These are phyloP conservation scores for Gallinago solitaria DNA, from an alignment of 2,797 vertebrate genomes.

Conservation along the genomic window DNA sequence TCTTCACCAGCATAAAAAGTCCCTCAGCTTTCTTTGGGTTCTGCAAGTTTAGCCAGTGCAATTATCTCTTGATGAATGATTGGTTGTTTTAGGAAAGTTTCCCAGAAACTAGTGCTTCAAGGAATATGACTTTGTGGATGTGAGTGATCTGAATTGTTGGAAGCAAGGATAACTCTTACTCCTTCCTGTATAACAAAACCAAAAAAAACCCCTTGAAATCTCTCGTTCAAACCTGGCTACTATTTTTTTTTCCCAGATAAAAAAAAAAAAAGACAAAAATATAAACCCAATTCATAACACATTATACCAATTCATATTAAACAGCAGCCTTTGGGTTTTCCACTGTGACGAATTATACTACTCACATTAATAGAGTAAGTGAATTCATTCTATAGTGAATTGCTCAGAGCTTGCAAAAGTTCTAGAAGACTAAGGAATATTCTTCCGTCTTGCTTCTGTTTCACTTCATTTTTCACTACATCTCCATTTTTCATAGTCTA, in stretches of 20 bases:
- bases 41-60: not conserved
- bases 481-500: not conserved
- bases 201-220: not conserved
- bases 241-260: not conserved
- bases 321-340: not conserved
- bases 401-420: not conserved
- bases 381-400: not conserved
- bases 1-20: constrained; percentile 11
- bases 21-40: constrained; percentile 1
- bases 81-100: constrained; percentile 23
- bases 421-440: not conserved
- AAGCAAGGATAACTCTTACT: not conserved
- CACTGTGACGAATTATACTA: not conserved
- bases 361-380: not conserved
- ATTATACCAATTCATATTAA: not conserved
- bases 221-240: not conserved
- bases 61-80: constrained; percentile 44
- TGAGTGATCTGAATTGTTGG: not conserved
- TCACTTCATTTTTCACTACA: not conserved
- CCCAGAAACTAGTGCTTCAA: not conserved
- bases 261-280: not conserved
- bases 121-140: not conserved
- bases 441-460: not conserved
- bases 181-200: not conserved
- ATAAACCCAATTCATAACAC: not conserved